Percentiles rank a stretch among this genome's conserved stretches.
Conservation (phyloP, 2,113 vertebrate species). For the Rhinogobius similis region DNA sequence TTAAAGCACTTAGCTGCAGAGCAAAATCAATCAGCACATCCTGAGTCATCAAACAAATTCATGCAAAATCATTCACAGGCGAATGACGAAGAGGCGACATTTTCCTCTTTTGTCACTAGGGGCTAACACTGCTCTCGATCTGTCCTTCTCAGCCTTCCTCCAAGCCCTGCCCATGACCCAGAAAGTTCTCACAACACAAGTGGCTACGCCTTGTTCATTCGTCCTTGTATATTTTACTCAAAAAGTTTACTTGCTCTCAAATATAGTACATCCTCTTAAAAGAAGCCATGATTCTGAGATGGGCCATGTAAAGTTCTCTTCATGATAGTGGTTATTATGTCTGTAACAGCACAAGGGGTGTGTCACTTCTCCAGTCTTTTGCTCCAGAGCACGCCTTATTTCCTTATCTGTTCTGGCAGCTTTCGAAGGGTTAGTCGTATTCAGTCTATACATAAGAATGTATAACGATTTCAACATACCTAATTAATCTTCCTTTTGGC, state of each 20-base stretch:
- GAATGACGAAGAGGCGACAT: constrained; percentile 58
- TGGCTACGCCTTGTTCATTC: not conserved
- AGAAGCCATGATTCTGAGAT: not conserved
- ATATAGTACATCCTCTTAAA: not conserved
- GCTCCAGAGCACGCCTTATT: too few relatives aligned
- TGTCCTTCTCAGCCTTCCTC: constrained; percentile 32
- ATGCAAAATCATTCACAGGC: constrained; percentile 74
- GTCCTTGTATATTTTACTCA: not conserved
- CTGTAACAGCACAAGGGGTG: too few relatives aligned
- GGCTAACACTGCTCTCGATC: constrained; percentile 54
- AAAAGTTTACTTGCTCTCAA: not conserved
- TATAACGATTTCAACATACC: too few relatives aligned
- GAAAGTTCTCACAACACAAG: constrained; percentile 22
- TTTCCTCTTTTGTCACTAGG: constrained; percentile 57
- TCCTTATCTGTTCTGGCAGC: too few relatives aligned
- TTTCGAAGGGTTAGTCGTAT: too few relatives aligned
- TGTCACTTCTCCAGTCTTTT: too few relatives aligned
- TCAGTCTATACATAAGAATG: too few relatives aligned
- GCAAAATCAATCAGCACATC: constrained; percentile 59
- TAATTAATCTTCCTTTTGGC: too few relatives aligned
- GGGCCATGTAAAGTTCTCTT: too few relatives aligned
- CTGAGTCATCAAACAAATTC: constrained; percentile 68
- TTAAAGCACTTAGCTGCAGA: constrained; percentile 64
- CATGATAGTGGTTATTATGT: too few relatives aligned
- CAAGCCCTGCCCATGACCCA: constrained; percentile 38